Base-by-base conservation (phyloP, 2,797 vertebrate species). In the Sciurus vulgaris region DNA sequence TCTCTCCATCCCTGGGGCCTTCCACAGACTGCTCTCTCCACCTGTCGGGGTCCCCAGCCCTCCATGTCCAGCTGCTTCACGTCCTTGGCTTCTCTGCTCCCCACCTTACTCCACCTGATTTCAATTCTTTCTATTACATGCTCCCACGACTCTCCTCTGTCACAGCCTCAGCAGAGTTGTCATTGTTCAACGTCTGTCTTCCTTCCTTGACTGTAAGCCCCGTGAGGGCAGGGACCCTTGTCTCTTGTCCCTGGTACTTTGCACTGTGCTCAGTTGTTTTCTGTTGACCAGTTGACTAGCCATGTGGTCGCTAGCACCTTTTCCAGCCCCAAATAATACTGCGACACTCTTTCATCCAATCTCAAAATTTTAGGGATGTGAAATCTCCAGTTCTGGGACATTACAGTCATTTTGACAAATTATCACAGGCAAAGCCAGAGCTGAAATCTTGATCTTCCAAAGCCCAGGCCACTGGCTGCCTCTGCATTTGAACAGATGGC, bases 231-330 rank as follows among this genome's bases (percentile, higher is more conserved):
- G 15, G 33, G 22, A 35, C 24, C 28, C 59, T n/a, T 13, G 33
- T 47, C 4, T 20, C 0, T 77, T 18, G 3, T 33, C 38, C 49
- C 0, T 2, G 0, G 3, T 26, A 14, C 47, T 85, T 47, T 4
- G 10, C 76, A 20, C 59, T 33, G 88, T 2, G 5, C 72, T 0
- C 30, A 8, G 14, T 70, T 49, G 18, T 54, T 38, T 51, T 90
- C 76, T 72, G 7, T 59, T 20, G 61, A 11, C 24, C 69, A 13
- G 0, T 20, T 30, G 18, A n/a, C 1, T 67, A 38, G n/a, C 81
- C n/a, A 15, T 0, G 0, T 24, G 35, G 63, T 65, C 67, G 17
- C 12, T 51, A 20, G 86, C 11, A 30, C 38, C 12, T 44, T 72
- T 61, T 76, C 44, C 13, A 85, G 82, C 59, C 78, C 51, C 35